Evolutionary conservation across 2,113 vertebrate genomes (phyloP).

Genomic region (Alces alces): DNA sequence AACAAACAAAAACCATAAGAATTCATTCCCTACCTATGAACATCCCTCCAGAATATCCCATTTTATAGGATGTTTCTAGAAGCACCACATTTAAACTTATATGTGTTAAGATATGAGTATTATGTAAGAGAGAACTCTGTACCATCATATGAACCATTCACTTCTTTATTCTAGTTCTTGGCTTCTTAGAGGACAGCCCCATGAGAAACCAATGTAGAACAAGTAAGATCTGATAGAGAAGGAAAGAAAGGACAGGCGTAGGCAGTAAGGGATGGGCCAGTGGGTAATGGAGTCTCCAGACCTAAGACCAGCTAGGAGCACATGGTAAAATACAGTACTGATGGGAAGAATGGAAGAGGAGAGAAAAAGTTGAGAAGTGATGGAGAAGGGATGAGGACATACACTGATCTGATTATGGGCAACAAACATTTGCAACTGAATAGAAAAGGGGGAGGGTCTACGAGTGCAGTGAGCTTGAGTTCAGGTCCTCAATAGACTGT

Average conservation of each 20-base stretch:
- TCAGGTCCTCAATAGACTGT: neutral
- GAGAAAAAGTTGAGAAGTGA: neutral
- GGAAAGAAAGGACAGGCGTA: neutral
- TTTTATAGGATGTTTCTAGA: neutral
- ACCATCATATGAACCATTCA: neutral
- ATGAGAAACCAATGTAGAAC: neutral
- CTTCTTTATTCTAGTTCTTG: neutral
- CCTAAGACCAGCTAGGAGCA: neutral
- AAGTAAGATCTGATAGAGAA: neutral
- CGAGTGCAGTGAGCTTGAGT: neutral
- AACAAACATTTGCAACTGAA: neutral
- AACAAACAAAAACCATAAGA: neutral
- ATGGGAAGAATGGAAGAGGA: neutral
- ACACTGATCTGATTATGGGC: neutral
- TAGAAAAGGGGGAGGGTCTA: neutral
- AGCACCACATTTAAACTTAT: neutral
- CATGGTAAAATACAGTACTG: neutral
- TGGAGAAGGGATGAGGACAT: neutral
- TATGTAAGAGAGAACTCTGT: neutral
- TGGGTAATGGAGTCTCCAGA: neutral
- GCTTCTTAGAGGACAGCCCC: neutral
- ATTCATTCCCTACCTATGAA: neutral
- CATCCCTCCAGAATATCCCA: neutral
- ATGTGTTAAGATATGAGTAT: neutral
- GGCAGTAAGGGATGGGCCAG: neutral